phyloP scores from a whole-genome alignment of 2,888 invertebrate genomes.

The Calameuta idolon region DNA sequence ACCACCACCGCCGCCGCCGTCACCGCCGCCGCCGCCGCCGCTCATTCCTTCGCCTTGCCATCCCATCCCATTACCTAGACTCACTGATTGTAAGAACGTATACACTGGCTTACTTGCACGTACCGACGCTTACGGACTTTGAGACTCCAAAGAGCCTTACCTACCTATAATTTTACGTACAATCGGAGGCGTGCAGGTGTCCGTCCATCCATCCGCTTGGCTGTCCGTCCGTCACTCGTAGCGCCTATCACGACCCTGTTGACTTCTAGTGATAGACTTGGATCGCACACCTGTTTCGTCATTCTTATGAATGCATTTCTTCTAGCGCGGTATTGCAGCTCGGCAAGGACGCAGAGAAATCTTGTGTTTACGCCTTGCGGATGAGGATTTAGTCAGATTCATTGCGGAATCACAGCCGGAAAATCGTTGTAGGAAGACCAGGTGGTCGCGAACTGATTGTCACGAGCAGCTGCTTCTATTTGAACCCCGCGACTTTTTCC shows the following conservation, averaged over 20 bases:
- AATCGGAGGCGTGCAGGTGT: constrained; percentile 62
- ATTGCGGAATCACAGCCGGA: background rate
- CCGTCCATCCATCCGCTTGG: constrained; percentile 49
- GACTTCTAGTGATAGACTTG: constrained; percentile 44
- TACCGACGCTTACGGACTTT: background rate
- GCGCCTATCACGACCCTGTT: constrained; percentile 28
- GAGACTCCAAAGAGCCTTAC: constrained; percentile 27
- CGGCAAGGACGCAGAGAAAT: background rate
- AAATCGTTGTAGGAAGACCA: background rate
- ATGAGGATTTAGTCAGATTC: background rate
- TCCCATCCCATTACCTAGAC: background rate
- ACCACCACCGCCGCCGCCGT: constrained; percentile 11
- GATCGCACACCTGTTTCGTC: constrained; percentile 51
- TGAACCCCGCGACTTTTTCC: constrained; percentile 38
- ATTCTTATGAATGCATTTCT: background rate
- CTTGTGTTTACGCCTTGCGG: background rate
- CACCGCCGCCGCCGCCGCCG: background rate
- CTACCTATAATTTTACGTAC: constrained; percentile 47
- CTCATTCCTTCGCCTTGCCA: background rate
- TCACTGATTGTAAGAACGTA: background rate
- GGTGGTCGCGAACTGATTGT: background rate
- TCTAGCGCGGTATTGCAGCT: background rate
- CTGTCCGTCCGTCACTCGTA: constrained; percentile 7
- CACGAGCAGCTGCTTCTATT: constrained; percentile 18
- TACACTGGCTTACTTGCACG: background rate